Base-by-base conservation (phyloP, 2,113 vertebrate species). In the Uria aalge region DNA sequence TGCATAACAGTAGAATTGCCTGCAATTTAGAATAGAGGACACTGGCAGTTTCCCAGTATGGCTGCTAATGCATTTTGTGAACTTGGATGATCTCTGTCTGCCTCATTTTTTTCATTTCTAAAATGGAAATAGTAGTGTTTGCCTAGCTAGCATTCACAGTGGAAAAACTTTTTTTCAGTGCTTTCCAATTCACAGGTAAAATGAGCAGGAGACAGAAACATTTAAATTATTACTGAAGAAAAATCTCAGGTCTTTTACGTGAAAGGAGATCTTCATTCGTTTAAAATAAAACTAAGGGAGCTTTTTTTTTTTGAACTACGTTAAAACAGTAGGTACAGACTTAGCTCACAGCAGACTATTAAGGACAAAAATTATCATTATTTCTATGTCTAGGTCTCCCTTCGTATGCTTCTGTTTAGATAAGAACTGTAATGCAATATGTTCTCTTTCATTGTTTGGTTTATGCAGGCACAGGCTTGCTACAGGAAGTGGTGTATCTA, bases 401-500 rank as follows among this genome's bases (percentile, higher is more conserved):
- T 85, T 94, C 71, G 6, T 91, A 62, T 89, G 83, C 53, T 32
- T 91, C 45, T 92, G 82, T 95, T 95, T 89, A 74, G 64, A 62
- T 89, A 91, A 96, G 90, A 75, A 12, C 71, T 95, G 71, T 85
- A 91, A 96, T 90, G 22, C 89, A 90, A 55, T 95, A 68, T 95
- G 83, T 88, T 96, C 55, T 93, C 60, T 91, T 15, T 26, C 72
- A 40, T 77, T 96, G 60, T 95, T 92, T 43, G 64, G 43, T 93
- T 85, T 92, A 11, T 95, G 29, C 91, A 99, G 99, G 99, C 88
- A 99, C 99, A 12, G 99, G 99, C 98, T 97, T 99, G 76, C 98
- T 99, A 38, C 99, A 99, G 98, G 99, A 99, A 96, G 98, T 99
- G 64, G 99, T 99, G 8, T 99, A 99, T 97, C 97, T 99, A 22